A percentile compares a stretch with the other conserved stretches of the same genome.
phyloP scores from a whole-genome alignment of 2,888 invertebrate genomes.

The Morpho helenor region DNA sequence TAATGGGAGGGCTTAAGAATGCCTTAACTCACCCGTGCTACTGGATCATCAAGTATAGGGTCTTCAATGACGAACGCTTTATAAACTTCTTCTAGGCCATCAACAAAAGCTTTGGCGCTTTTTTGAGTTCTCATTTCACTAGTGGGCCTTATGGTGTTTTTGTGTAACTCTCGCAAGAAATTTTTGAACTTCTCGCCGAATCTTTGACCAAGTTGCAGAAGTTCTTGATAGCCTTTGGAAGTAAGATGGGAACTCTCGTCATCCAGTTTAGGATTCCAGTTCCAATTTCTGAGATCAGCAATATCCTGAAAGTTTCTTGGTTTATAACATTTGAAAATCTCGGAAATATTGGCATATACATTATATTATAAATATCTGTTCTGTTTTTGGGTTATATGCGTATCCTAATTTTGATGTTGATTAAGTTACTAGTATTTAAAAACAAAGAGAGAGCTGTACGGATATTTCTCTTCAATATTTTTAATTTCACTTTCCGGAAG shows the following conservation, averaged over 20 bases:
- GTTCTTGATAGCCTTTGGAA: slow-evolving; percentile 69
- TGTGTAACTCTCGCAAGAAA: slow-evolving; percentile 56
- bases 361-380: too few relatives aligned
- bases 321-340: too few relatives aligned
- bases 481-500: too few relatives aligned
- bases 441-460: too few relatives aligned
- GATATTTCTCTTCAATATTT: too few relatives aligned
- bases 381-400: too few relatives aligned
- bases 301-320: slow-evolving; percentile 65
- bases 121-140: slow-evolving; percentile 69
- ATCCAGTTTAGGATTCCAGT: slow-evolving; percentile 75
- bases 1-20: too few relatives aligned
- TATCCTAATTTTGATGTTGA: too few relatives aligned
- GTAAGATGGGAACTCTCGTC: slow-evolving; percentile 72
- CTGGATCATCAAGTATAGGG: slow-evolving; percentile 16
- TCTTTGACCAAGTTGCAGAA: slow-evolving; percentile 68
- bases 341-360: too few relatives aligned
- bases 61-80: slow-evolving; percentile 9
- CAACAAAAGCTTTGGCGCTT: slow-evolving; percentile 73
- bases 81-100: slow-evolving; percentile 44
- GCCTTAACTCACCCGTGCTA: slow-evolving; percentile 17
- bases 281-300: slow-evolving; percentile 79
- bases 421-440: too few relatives aligned
- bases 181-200: slow-evolving; percentile 24
- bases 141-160: slow-evolving; percentile 51